Base-by-base conservation (phyloP, 2,797 vertebrate genomes). In the Gambusia yucatana region DNA sequence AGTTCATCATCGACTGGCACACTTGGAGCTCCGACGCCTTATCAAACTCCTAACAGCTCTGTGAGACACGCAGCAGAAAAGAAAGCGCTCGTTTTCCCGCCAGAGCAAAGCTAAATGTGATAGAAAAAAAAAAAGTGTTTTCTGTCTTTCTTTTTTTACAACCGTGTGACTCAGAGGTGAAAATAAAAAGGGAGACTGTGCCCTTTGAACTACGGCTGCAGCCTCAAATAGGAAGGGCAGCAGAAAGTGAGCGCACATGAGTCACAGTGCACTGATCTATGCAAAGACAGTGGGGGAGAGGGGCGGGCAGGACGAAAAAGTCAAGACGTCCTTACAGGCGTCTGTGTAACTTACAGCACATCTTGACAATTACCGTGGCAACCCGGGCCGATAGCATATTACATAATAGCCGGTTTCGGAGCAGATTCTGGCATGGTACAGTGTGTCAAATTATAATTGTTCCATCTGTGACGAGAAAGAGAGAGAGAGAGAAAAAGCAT, bases 181-280 rank as follows among this genome's bases (percentile, higher is more conserved):
- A 22, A 59, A 77, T 79, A 70, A 65, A 80, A 78, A 43, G 74
- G 74, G 46, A 80, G 77, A 10, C 28, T 0, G 17, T 88, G 91
- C 48, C 86, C 87, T 90, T 86, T 94, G 91, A 89, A 92, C 91
- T 25, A 6, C 4, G 63, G 77, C 87, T 73, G 75, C 75, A 65
- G 11, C 80, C 43, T 83, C 73, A 63, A 76, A 92, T 81, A 80
- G 75, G 86, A 83, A 92, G 84, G 80, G 82, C 80, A 87, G 85
- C 89, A 86, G 89, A 92, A 88, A 93, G 92, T 90, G 88, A 93
- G 88, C 90, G 80, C 80, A 79, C 43, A 28, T 89, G 91, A 94
- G 86, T 94, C 92, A 93, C 14, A 28, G 76, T 82, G 82, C 87
- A 87, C 86, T 44, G 2, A 79, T 81, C 76, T 73, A 14, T 14